Base-by-base conservation (phyloP, 2,888 invertebrate genomes). In the Trachelus troglodyta region DNA sequence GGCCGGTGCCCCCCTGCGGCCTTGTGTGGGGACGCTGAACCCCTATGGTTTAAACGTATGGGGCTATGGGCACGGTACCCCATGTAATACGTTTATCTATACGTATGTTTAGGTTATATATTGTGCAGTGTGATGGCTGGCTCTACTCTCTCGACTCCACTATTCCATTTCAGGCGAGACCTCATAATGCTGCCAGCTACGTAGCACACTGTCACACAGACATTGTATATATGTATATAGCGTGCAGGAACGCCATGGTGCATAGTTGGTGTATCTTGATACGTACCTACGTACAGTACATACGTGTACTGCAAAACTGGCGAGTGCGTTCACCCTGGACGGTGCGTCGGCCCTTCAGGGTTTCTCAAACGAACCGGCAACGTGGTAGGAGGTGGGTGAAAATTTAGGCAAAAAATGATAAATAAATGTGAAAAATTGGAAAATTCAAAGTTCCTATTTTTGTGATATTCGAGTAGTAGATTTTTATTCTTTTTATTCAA, bases 1-100 rank as follows among this genome's bases (percentile, higher is more conserved):
- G 91, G 90, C 89, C 91, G 91, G 90, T 91, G 87, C 89, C 88
- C 89, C 87, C 83, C 84, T 56, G 23, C 87, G 90, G 88, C 91
- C 91, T 90, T 91, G 90, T 88, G 86, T 85, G 85, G 87, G 90
- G 87, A 89, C 91, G 89, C 84, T 91, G 90, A 90, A 90, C 90
- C 84, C 83, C 56, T 71, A 69, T 69, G 74, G 69, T 35, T 75
- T 74, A 34, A 75, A 40, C 34, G 23, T 75, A 56, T 73, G 75
- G 73, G 69, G 34, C 69, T 69, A 75, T 23, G 37, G 69, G 31
- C 56, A 76, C 34, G 71, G 75, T 37, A 34, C 69, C 30, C 56
- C 34, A 56, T 34, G 75, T 37, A 74, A 73, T 77, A 75, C 75
- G 76, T 78, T 23, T 56, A 56, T 56, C 56, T 56, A 56, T 56